These are phyloP conservation scores for Cheilosia urbana DNA, from an alignment of 2,888 invertebrate species.

Conservation along the genomic window DNA sequence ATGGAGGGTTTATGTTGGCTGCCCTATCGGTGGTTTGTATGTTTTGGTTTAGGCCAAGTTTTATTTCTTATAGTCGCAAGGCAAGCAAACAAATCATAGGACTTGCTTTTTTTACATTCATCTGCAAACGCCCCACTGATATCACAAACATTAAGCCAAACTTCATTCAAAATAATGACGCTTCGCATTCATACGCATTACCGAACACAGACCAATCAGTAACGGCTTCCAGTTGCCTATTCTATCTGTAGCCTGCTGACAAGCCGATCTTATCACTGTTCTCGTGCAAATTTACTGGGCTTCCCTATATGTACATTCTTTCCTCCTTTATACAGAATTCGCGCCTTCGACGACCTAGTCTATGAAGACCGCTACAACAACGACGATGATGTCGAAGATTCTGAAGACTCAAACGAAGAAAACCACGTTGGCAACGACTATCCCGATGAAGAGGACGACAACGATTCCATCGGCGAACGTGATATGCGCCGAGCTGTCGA, in stretches of 20 bases:
- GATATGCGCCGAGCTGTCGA: constrained; percentile 87
- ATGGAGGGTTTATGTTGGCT: not conserved
- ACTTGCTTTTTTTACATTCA: no score
- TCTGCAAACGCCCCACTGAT: no score
- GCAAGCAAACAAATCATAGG: not conserved
- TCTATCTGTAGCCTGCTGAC: no score
- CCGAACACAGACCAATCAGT: no score
- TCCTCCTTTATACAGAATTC: constrained; percentile 77
- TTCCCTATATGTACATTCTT: not conserved
- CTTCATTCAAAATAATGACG: no score
- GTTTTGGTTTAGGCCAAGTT: constrained; percentile 76
- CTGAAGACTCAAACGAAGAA: constrained; percentile 91
- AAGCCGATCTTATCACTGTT: not conserved
- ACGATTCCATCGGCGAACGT: constrained; percentile 78
- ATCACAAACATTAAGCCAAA: no score
- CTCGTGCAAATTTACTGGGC: not conserved
- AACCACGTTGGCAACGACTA: constrained; percentile 91
- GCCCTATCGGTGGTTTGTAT: constrained; percentile 18
- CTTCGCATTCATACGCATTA: no score
- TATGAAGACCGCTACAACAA: constrained; percentile 81
- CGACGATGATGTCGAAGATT: constrained; percentile 83
- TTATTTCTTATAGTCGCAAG: constrained; percentile 64
- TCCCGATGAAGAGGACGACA: constrained; percentile 88
- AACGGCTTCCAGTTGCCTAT: not conserved
- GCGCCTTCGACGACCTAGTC: constrained; percentile 79